Percentiles rank a stretch among this genome's conserved stretches.
These are phyloP conservation scores for Ectropis crepuscularia DNA, from an alignment of 2,888 invertebrate species.

Conservation along the genomic window DNA sequence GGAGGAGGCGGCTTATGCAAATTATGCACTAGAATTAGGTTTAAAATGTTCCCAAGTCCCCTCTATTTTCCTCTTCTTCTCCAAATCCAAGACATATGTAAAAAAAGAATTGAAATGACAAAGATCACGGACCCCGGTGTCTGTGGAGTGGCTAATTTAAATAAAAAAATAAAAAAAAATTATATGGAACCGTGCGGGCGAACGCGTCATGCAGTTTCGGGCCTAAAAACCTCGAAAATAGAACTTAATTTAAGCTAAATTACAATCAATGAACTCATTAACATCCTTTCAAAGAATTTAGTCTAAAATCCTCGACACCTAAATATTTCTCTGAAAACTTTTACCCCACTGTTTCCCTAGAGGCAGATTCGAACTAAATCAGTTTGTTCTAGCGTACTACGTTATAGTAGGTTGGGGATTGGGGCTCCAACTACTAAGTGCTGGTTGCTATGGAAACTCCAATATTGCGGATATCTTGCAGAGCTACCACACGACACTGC, in stretches of 20 bases:
- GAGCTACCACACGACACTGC: slow-evolving; percentile 14
- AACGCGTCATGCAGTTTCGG: too few species aligned
- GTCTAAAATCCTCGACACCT: not conserved
- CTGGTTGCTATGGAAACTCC: slow-evolving; percentile 27
- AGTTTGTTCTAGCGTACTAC: not conserved
- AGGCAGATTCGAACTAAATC: slow-evolving; percentile 5
- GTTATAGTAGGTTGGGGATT: not conserved
- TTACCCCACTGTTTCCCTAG: slow-evolving; percentile 4
- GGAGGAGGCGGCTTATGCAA: too few species aligned
- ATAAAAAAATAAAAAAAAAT: too few species aligned
- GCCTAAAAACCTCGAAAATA: not conserved
- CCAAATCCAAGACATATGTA: too few species aligned
- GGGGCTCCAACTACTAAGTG: not conserved
- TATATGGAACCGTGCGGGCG: too few species aligned
- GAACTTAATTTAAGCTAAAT: not conserved
- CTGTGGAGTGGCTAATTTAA: too few species aligned
- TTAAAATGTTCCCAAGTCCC: too few species aligned
- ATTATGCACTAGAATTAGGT: too few species aligned
- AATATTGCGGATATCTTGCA: slow-evolving; percentile 21
- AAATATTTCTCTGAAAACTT: slow-evolving; percentile 11
- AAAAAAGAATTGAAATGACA: too few species aligned
- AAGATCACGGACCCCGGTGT: too few species aligned
- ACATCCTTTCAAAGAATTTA: not conserved
- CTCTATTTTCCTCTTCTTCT: too few species aligned
- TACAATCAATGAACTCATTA: too few species aligned